These are phyloP conservation scores for Euura lappo DNA, from an alignment of 1,140 invertebrate genomes.

Conservation along the genomic window DNA sequence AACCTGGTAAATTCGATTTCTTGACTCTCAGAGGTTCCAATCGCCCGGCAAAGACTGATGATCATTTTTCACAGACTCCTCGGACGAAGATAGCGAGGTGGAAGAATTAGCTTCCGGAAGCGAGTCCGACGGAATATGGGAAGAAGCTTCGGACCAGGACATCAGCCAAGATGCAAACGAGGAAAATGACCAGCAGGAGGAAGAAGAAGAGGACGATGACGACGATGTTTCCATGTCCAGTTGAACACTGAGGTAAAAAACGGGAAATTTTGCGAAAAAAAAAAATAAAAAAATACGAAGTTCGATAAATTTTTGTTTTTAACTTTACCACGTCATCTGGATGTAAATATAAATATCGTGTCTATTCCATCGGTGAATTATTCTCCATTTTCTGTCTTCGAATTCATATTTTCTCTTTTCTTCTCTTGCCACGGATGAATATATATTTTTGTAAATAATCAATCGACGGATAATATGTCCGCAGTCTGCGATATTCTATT, in stretches of 20 bases:
- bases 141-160: conserved; percentile 53
- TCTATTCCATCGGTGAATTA: neutral
- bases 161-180: conserved; percentile 47
- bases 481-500: too few relatives aligned
- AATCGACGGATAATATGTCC: neutral
- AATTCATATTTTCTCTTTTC: neutral
- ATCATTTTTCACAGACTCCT: conserved; percentile 37
- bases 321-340: neutral
- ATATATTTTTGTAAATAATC: neutral
- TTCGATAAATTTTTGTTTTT: too few relatives aligned
- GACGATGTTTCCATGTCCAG: conserved; percentile 45
- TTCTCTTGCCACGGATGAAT: neutral
- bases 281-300: neutral
- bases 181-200: conserved; percentile 8
- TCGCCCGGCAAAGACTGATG: neutral
- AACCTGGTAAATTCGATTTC: conserved; percentile 58
- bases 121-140: conserved; percentile 58
- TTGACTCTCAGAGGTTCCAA: neutral
- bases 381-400: too few relatives aligned
- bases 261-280: neutral
- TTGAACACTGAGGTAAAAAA: conserved; percentile 30
- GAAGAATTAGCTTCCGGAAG: conserved; percentile 47
- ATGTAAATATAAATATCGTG: neutral
- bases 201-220: conserved; percentile 8
- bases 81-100: conserved; percentile 49